phyloP scores from a whole-genome alignment of 2,888 invertebrate genomes.

The Stenurella melanura region DNA sequence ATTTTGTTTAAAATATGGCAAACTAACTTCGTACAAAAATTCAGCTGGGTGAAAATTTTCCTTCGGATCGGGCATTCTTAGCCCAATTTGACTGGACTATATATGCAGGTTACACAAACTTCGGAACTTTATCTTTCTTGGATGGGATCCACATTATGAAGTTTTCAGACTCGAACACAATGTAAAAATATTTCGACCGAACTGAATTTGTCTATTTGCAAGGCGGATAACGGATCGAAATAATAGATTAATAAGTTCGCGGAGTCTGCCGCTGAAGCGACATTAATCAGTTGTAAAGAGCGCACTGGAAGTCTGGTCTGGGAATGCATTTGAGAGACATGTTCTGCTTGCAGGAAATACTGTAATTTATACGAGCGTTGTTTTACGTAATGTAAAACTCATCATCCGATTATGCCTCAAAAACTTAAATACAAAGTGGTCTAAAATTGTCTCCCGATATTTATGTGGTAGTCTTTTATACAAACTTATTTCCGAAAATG shows the following conservation, averaged over 20 bases:
- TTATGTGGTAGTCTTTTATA: too few species aligned
- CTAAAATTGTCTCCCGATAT: too few species aligned
- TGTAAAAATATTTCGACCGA: not conserved
- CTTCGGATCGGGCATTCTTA: too few species aligned
- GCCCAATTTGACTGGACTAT: too few species aligned
- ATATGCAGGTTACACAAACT: not conserved
- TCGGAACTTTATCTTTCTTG: conserved; percentile 4
- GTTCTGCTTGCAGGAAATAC: not conserved
- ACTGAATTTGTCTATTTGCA: conserved; percentile 12
- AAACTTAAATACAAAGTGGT: too few species aligned
- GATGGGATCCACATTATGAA: conserved; percentile 13
- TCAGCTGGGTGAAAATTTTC: too few species aligned
- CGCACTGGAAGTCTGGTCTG: not conserved
- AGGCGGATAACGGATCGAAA: conserved; percentile 4
- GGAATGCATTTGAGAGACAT: not conserved
- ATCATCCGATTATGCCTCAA: too few species aligned
- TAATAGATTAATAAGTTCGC: conserved; percentile 7
- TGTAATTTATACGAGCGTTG: too few species aligned
- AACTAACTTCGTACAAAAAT: too few species aligned
- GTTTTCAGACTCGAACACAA: conserved; percentile 4
- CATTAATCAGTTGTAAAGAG: not conserved
- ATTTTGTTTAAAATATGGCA: too few species aligned
- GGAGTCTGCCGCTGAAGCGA: not conserved
- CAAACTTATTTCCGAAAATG: too few species aligned
- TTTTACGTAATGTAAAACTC: too few species aligned